Percentiles rank a stretch among this genome's conserved stretches.
phyloP scores from a whole-genome alignment of 2,888 invertebrate genomes.

The Parthenolecanium corni region DNA sequence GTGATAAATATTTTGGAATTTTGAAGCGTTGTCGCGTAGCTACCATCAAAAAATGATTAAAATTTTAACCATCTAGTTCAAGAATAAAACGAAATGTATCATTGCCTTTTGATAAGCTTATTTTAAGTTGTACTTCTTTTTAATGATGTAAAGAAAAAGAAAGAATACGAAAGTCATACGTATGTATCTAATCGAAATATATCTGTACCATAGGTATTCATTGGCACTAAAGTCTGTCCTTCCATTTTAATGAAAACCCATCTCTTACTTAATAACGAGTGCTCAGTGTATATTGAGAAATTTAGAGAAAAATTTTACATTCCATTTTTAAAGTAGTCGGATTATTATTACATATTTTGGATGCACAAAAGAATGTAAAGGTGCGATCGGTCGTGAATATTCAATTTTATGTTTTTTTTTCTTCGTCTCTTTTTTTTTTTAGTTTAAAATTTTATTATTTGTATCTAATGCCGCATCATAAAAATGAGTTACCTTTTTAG shows the following conservation, averaged over 20 bases:
- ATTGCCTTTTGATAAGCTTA: conserved; percentile 13
- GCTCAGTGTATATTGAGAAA: not conserved
- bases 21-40: too few species aligned
- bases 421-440: conserved; percentile 10
- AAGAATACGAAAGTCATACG: not conserved
- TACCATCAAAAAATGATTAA: not conserved
- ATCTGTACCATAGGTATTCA: conserved; percentile 10
- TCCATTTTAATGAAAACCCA: conserved; percentile 2
- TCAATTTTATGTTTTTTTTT: conserved; percentile 6
- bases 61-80: conserved; percentile 13
- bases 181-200: not conserved
- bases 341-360: conserved; percentile 5
- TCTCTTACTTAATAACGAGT: conserved; percentile 14
- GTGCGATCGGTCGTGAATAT: conserved; percentile 7
- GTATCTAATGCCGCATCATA: conserved; percentile 23
- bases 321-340: not conserved
- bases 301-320: not conserved
- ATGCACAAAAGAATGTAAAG: conserved; percentile 15
- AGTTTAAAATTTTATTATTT: conserved; percentile 10
- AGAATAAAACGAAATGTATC: conserved; percentile 16
- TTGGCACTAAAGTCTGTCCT: too few species aligned
- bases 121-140: conserved; percentile 14
- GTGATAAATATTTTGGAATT: not conserved
- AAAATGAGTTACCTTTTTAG: conserved; percentile 17
- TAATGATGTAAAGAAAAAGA: conserved; percentile 7